Evolutionary conservation across 23 tunicate species (phyloP).

Genomic region (Halocynthia roretzi): DNA sequence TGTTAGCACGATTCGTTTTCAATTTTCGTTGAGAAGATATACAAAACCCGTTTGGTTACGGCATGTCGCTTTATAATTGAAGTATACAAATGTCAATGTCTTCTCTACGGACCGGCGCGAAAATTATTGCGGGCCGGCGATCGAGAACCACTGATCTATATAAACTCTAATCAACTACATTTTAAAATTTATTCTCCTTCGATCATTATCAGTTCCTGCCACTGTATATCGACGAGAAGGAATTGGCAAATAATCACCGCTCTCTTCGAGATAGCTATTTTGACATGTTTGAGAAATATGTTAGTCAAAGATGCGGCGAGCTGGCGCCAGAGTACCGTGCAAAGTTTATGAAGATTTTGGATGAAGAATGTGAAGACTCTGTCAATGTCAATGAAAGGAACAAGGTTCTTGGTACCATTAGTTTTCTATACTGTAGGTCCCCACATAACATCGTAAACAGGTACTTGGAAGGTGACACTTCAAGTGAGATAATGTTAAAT

Average conservation of each 20-base stretch:
- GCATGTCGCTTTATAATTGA: too few relatives aligned
- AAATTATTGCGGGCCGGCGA: too few relatives aligned
- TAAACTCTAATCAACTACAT: background rate
- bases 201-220: background rate
- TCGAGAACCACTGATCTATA: too few relatives aligned
- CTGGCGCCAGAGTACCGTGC: background rate
- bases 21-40: too few relatives aligned
- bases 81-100: too few relatives aligned
- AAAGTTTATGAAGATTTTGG: background rate
- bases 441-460: too few relatives aligned
- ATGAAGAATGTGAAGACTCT: background rate
- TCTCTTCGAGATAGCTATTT: background rate
- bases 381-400: background rate
- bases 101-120: too few relatives aligned
- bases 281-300: background rate
- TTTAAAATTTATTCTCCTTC: background rate
- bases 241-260: background rate
- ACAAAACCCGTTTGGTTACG: too few relatives aligned
- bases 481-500: too few relatives aligned
- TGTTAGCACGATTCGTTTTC: too few relatives aligned
- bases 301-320: background rate
- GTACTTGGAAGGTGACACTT: too few relatives aligned
- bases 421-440: too few relatives aligned
- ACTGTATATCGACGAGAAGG: background rate
- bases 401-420: slow-evolving; percentile 1